Base-by-base conservation (phyloP, 1,140 invertebrate species). In the Papilio polytes region DNA sequence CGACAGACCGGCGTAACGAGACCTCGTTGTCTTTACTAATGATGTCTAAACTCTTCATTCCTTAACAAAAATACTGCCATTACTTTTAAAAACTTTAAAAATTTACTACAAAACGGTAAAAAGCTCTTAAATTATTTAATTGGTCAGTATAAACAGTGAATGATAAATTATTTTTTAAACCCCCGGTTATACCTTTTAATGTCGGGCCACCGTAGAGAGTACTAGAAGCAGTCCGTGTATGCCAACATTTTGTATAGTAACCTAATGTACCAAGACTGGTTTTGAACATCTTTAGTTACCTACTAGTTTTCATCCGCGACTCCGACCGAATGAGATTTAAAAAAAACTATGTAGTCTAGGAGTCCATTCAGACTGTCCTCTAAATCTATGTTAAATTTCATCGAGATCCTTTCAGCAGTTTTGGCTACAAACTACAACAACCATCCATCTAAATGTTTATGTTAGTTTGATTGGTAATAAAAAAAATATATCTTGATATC, bases 21-120 rank as follows among this genome's bases (percentile, higher is more conserved):
- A 76, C 46, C 73, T 22, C 74, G 74, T 76, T 76, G 74, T 76
- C 72, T 73, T 73, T 76, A 76, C 74, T 76, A 76, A 76, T 76
- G 74, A 76, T 76, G 74, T 51, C 74, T 76, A 76, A 76, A 76
- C 74, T 51, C 20, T 76, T n/a, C 41, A 46, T 51, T 76, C 46
- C 20, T 51, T 51, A 48, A 76, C 26, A 70, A 70, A 36, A 15
- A 70, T 70, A 36, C 12, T 31, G 22, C 22, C 74, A 51, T 13
- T 26, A 76, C 13, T 51, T 76, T 76, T 53, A 22, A 48, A 76
- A n/a, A 13, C 12, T 26, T 46, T 76, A 15, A 70, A 70, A 70
- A 70, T 36, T 70, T 36, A 0, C 6, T 41, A 70, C 26, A 10
- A 76, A 51, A 76, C n/a, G 20, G 36, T 1, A 46, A 36, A 36